Percentiles rank a stretch among this genome's conserved stretches.
phyloP scores from a whole-genome alignment of 2,797 vertebrate genomes.

The Holocentrus rufus region DNA sequence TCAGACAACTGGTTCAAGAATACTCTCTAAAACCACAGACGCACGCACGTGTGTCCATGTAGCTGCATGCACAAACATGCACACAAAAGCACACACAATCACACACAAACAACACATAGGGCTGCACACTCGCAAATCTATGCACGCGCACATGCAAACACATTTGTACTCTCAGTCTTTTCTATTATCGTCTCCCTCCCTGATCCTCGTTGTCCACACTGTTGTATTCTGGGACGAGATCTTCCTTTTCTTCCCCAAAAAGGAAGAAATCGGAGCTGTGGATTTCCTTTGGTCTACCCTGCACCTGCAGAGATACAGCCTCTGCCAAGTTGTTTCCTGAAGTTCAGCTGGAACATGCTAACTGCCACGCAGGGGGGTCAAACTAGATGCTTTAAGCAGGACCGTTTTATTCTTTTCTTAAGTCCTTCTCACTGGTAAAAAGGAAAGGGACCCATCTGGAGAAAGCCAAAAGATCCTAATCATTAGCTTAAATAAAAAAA shows the following conservation, averaged over 20 bases:
- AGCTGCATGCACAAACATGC: not conserved
- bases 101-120: not conserved
- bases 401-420: constrained; percentile 47
- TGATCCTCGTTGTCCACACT: constrained; percentile 17
- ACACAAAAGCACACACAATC: constrained; percentile 2
- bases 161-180: not conserved
- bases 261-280: constrained; percentile 5
- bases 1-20: constrained; percentile 29
- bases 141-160: constrained; percentile 22
- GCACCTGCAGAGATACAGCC: constrained; percentile 53
- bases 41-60: constrained; percentile 6
- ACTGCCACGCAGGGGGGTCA: constrained; percentile 51
- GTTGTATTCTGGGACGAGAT: constrained; percentile 26
- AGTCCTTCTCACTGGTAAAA: constrained; percentile 40
- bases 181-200: not conserved
- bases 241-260: constrained; percentile 30
- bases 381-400: constrained; percentile 51
- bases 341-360: constrained; percentile 46
- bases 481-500: constrained; percentile 16
- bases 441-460: constrained; percentile 31
- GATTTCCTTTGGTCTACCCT: constrained; percentile 34
- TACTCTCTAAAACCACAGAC: constrained; percentile 29
- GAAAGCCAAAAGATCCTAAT: constrained; percentile 34
- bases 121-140: not conserved
- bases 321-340: constrained; percentile 58